Percentiles rank a stretch among this genome's conserved stretches.
These are phyloP conservation scores for Melanotaenia trifasciata DNA, from an alignment of 2,797 vertebrate species.

Conservation along the genomic window DNA sequence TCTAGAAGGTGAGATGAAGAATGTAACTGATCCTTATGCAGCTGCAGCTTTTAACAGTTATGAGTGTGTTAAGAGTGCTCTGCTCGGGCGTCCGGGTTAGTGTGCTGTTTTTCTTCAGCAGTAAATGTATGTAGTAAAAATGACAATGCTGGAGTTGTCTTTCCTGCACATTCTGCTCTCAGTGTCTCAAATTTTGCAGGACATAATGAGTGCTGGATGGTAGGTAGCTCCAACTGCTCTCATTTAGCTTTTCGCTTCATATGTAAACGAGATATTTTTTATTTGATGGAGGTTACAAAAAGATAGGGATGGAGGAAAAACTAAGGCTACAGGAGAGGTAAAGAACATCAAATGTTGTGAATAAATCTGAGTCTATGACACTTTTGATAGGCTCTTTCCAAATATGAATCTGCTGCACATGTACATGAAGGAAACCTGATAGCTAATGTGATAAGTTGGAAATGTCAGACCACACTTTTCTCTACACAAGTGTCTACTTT, in stretches of 20 bases:
- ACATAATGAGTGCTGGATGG: constrained; percentile 26
- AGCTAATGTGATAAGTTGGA: constrained; percentile 66
- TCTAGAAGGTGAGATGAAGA: constrained; percentile 76
- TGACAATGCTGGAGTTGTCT: constrained; percentile 62
- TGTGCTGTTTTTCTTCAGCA: constrained; percentile 66
- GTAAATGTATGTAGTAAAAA: constrained; percentile 60
- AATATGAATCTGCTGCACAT: constrained; percentile 42
- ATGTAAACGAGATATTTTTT: constrained; percentile 15
- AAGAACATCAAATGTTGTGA: constrained; percentile 54
- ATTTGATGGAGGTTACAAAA: constrained; percentile 10
- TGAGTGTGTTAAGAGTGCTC: constrained; percentile 64
- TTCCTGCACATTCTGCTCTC: constrained; percentile 42
- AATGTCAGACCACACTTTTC: constrained; percentile 63
- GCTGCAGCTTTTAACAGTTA: constrained; percentile 65
- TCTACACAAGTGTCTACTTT: constrained; percentile 49
- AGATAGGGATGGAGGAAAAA: constrained; percentile 20
- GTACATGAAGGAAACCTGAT: constrained; percentile 61
- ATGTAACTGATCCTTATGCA: constrained; percentile 75
- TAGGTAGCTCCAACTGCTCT: constrained; percentile 23
- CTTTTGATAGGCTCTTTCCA: constrained; percentile 44
- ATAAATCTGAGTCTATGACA: constrained; percentile 47
- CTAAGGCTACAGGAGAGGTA: constrained; percentile 36
- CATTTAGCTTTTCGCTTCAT: constrained; percentile 33
- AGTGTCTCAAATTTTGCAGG: constrained; percentile 22
- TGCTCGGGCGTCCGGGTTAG: constrained; percentile 37